A percentile compares a stretch with the other conserved stretches of the same genome.
Conservation (phyloP, 2,113 vertebrate species). For the Cryptomyrus ogoouensis region DNA sequence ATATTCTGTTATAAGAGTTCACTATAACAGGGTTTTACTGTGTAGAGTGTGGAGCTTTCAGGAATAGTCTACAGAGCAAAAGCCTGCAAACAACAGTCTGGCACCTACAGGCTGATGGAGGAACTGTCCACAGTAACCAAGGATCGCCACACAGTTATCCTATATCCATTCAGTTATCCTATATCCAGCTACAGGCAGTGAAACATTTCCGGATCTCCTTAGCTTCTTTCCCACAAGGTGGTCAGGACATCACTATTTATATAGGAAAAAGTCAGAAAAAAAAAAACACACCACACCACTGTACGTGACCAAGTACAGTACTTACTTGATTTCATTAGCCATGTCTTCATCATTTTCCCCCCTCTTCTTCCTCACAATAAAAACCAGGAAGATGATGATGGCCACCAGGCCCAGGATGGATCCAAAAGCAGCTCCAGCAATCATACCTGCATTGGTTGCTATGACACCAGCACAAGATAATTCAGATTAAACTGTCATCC, state of each 20-base stretch:
- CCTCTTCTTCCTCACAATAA: conserved; percentile 63
- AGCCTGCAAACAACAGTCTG: background rate
- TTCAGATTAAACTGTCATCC: background rate
- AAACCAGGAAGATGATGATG: conserved; percentile 60
- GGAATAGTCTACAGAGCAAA: background rate
- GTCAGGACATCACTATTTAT: background rate
- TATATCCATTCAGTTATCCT: background rate
- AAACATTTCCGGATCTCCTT: background rate
- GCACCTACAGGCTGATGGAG: background rate
- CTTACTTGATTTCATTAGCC: conserved; percentile 87
- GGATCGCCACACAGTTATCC: no score
- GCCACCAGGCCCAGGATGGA: conserved; percentile 67
- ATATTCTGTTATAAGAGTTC: no score
- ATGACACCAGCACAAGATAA: conserved; percentile 10
- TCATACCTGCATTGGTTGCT: conserved; percentile 64
- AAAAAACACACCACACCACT: background rate
- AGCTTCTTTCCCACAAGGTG: background rate
- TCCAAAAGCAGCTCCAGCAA: conserved; percentile 71
- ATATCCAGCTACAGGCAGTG: background rate
- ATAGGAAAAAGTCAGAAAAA: background rate
- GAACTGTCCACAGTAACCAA: background rate
- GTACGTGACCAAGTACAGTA: conserved; percentile 22
- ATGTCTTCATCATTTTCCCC: conserved; percentile 67
- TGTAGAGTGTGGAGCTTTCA: background rate
- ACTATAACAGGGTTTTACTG: no score